Percentiles rank a stretch among this genome's conserved stretches.
Conservation (phyloP, 2,113 vertebrate species). For the Semnopithecus entellus region DNA sequence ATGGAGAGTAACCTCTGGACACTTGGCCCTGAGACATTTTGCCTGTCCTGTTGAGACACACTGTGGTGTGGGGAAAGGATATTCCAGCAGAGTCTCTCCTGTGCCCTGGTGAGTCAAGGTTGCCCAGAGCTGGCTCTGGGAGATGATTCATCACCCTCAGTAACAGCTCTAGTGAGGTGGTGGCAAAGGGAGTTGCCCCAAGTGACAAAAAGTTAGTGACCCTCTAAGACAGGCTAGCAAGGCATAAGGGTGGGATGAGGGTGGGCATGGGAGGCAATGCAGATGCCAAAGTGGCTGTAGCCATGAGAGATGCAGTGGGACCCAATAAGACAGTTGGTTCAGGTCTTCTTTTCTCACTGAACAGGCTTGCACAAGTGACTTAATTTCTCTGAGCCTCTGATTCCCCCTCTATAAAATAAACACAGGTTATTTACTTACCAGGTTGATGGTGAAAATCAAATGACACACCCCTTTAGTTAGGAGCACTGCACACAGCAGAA, state of each 20-base stretch:
- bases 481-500: neutral
- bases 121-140: neutral
- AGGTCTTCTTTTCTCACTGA: neutral
- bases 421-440: neutral
- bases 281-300: rapidly evolving
- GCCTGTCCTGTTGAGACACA: rapidly evolving
- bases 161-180: neutral
- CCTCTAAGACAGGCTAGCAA: neutral
- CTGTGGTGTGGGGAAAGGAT: neutral
- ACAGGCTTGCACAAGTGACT: neutral
- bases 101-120: neutral
- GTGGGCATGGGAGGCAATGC: neutral
- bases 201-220: no score
- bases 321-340: neutral
- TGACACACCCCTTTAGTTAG: rapidly evolving
- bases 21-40: neutral
- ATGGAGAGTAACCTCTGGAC: neutral
- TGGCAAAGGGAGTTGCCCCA: rapidly evolving
- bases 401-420: neutral
- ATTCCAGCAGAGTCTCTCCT: neutral
- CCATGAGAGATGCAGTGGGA: rapidly evolving
- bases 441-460: neutral
- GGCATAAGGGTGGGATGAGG: neutral
- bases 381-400: neutral
- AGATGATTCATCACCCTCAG: neutral